Conservation (phyloP, 1,140 invertebrate species). For the Drosophila burlai region DNA sequence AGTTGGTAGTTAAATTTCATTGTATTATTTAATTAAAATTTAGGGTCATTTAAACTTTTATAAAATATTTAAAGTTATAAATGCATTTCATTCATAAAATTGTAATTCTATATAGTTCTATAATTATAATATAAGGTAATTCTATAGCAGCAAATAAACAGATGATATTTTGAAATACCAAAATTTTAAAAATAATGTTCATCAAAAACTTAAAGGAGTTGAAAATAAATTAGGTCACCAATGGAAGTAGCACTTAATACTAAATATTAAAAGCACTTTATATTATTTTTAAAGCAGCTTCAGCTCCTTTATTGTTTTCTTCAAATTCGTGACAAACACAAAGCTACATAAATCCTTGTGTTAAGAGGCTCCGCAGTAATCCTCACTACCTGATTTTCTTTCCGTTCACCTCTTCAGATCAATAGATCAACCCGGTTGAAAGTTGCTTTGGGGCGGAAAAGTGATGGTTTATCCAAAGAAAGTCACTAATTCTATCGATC, state of each 20-base stretch:
- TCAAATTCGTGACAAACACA: not conserved
- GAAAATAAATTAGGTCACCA: not conserved
- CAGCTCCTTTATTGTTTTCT: not conserved
- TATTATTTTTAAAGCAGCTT: not conserved
- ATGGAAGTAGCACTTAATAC: not conserved
- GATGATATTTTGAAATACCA: too few species aligned
- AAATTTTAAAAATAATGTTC: too few species aligned
- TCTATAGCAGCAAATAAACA: too few species aligned
- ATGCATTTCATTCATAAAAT: too few species aligned
- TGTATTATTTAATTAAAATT: not conserved
- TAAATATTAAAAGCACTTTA: not conserved
- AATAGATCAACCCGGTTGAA: conserved; percentile 40
- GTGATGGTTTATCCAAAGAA: conserved; percentile 54
- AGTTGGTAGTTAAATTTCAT: too few species aligned
- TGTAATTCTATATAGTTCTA: too few species aligned
- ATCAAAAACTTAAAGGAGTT: too few species aligned
- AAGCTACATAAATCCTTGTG: not conserved
- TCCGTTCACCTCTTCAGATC: conserved; percentile 21
- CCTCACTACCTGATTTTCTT: conserved; percentile 9
- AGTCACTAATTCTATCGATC: conserved; percentile 57
- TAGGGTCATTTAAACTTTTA: too few species aligned
- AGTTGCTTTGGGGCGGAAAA: conserved; percentile 23
- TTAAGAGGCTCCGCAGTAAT: not conserved
- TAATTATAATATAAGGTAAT: too few species aligned
- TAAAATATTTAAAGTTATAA: too few species aligned